Evolutionary conservation across 1,140 invertebrate genomes (phyloP).

Genomic region (Halictus rubicundus): DNA sequence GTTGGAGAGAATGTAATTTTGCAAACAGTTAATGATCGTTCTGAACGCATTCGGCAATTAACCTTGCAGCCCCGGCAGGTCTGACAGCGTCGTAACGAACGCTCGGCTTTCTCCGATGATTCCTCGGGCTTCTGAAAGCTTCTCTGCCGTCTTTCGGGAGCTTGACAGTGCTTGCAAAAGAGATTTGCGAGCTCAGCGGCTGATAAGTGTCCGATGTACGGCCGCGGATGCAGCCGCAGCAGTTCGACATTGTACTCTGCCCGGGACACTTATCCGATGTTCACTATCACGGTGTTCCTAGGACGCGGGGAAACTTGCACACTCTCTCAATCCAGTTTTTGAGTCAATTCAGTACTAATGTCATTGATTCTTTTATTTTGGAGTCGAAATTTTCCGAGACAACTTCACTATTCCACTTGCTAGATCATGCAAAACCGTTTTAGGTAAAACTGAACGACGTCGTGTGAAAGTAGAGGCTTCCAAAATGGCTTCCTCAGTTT

Average conservation of each 20-base stretch:
- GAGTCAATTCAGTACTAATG: no score
- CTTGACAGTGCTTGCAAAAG: conserved; percentile 28
- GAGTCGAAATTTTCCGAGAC: no score
- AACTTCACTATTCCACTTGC: no score
- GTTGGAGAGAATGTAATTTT: no score
- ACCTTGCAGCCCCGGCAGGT: conserved; percentile 56
- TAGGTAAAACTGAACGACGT: no score
- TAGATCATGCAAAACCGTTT: no score
- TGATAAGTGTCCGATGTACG: conserved; percentile 63
- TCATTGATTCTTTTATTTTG: no score
- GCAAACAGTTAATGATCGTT: no score
- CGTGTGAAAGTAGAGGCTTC: no score
- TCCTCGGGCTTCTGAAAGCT: conserved; percentile 55
- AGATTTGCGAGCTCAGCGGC: conserved; percentile 49
- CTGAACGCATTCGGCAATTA: not conserved
- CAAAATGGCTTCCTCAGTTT: no score
- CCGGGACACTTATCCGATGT: not conserved
- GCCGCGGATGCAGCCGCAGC: conserved; percentile 63
- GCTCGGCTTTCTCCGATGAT: conserved; percentile 66
- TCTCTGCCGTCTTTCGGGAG: conserved; percentile 35
- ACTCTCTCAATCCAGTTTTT: no score
- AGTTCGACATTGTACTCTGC: conserved; percentile 57
- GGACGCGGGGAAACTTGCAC: not conserved
- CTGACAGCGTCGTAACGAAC: conserved; percentile 69
- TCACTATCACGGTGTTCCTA: no score